Evolutionary conservation across 2,888 invertebrate genomes (phyloP).

Genomic region (Trichacis sp.): DNA sequence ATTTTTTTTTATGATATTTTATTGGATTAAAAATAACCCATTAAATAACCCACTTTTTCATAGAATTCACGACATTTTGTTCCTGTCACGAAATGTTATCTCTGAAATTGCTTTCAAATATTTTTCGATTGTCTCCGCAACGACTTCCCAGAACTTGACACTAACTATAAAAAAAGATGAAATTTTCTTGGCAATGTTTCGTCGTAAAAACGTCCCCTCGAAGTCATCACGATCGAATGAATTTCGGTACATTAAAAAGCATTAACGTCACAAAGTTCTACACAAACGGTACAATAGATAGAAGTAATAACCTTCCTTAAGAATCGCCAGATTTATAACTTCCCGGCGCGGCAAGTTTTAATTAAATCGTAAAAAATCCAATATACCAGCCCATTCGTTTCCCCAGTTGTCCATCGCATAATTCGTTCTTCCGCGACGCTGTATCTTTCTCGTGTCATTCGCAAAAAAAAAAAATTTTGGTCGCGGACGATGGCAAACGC

Average conservation of each 20-base stretch:
- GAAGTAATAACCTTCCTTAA: not conserved
- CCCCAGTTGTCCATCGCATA: constrained; percentile 2
- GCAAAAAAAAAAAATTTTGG: constrained; percentile 7
- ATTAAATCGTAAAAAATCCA: constrained; percentile 13
- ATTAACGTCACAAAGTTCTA: not conserved
- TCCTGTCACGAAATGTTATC: too few species aligned
- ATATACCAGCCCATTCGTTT: constrained; percentile 4
- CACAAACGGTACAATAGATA: not conserved
- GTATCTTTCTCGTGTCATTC: not conserved
- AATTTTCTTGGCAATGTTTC: not conserved
- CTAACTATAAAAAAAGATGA: not conserved
- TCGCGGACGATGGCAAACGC: constrained; percentile 14
- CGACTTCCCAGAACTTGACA: not conserved
- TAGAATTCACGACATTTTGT: too few species aligned
- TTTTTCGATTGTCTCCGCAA: too few species aligned
- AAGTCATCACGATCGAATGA: not conserved
- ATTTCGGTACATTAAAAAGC: not conserved
- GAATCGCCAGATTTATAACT: not conserved
- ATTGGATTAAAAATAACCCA: too few species aligned
- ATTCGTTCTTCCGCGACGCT: not conserved
- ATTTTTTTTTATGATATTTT: too few species aligned
- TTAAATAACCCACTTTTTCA: too few species aligned
- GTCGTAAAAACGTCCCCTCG: not conserved
- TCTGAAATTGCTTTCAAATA: too few species aligned
- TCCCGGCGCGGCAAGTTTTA: constrained; percentile 7